Evolutionary conservation across 2,888 invertebrate species (phyloP).

Genomic region (Lobophora halterata): DNA sequence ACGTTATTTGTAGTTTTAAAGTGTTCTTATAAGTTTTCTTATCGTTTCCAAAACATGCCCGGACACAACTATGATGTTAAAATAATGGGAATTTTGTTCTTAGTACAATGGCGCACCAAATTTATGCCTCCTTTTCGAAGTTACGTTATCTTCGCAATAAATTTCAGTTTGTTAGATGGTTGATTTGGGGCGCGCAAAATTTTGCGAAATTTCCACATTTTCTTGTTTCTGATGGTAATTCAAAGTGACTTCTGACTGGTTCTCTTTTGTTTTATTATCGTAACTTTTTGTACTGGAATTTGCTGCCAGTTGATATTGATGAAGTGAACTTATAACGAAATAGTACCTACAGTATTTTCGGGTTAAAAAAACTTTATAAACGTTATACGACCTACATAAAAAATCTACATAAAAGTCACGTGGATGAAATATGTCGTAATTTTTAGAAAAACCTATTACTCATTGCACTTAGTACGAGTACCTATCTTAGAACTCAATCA

Average conservation of each 20-base stretch:
- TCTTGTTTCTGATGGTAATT: slow-evolving; percentile 51
- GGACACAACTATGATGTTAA: slow-evolving; percentile 6
- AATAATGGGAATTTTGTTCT: slow-evolving; percentile 15
- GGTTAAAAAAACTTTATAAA: no score
- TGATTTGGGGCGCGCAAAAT: slow-evolving; percentile 40
- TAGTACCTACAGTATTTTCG: no score
- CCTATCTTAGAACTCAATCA: no score
- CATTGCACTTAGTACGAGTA: no score
- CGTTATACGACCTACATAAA: no score
- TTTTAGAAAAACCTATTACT: no score
- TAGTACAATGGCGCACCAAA: slow-evolving; percentile 45
- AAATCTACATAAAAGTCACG: no score
- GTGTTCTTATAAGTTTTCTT: no score
- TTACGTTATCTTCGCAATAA: slow-evolving; percentile 68
- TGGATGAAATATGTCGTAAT: no score
- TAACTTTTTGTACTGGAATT: slow-evolving; percentile 42
- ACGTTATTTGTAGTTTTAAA: slow-evolving; percentile 4
- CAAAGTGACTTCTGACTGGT: slow-evolving; percentile 47
- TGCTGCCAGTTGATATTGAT: slow-evolving; percentile 26
- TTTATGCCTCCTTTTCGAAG: slow-evolving; percentile 68
- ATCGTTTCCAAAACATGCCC: not conserved
- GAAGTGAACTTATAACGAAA: no score
- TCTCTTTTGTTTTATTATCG: slow-evolving; percentile 35
- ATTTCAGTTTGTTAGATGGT: slow-evolving; percentile 59
- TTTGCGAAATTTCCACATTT: slow-evolving; percentile 40